Evolutionary conservation across 2,797 vertebrate species (phyloP).

Genomic region (Eospalax fontanierii): DNA sequence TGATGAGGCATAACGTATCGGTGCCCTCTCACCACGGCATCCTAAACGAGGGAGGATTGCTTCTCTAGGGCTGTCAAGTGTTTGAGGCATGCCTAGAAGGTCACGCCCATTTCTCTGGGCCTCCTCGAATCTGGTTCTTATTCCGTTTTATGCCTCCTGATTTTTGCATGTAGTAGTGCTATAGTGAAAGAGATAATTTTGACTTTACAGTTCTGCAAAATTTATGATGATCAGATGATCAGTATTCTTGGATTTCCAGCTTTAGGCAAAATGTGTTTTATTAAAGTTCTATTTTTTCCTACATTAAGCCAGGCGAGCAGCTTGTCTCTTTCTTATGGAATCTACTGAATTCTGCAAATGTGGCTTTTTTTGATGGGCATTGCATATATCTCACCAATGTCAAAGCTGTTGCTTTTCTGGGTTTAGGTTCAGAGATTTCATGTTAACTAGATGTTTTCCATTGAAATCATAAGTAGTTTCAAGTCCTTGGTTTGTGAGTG

Average conservation of each 20-base stretch:
- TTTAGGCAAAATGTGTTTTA: constrained; percentile 56
- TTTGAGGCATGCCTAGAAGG: constrained; percentile 23
- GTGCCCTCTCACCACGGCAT: not conserved
- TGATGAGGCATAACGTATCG: constrained; percentile 36
- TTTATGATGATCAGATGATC: constrained; percentile 67
- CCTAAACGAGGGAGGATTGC: constrained; percentile 42
- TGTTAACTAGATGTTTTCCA: not conserved
- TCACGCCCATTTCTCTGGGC: not conserved
- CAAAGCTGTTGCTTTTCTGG: not conserved
- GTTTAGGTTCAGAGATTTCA: not conserved
- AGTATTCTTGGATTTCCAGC: constrained; percentile 62
- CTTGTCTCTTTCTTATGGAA: not conserved
- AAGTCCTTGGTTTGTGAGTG: not conserved
- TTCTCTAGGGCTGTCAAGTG: not conserved
- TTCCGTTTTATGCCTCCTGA: not conserved
- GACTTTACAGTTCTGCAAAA: constrained; percentile 70
- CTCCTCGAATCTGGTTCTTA: constrained; percentile 15
- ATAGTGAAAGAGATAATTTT: constrained; percentile 59
- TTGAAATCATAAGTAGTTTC: not conserved
- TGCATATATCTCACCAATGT: not conserved
- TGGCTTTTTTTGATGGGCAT: not conserved
- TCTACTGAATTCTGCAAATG: not conserved
- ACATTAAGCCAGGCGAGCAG: constrained; percentile 35
- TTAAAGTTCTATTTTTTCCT: constrained; percentile 48
- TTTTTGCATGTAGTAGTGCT: constrained; percentile 27